These are phyloP conservation scores for Cryptocheilus praepositus DNA, from an alignment of 2,888 invertebrate genomes.

Conservation along the genomic window DNA sequence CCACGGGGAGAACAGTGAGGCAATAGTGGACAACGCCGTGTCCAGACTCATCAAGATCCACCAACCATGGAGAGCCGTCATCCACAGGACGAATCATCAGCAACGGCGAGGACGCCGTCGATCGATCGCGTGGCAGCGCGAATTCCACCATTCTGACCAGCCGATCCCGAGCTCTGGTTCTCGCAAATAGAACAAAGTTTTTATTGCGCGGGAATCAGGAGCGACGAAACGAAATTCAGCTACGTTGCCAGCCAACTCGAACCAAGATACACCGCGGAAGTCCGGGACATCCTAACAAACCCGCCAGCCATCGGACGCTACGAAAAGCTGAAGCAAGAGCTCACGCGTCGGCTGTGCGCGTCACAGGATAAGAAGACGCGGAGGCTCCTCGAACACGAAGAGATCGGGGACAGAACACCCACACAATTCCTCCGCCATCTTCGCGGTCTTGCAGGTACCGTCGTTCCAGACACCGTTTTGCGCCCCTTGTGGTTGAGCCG, in stretches of 20 bases:
- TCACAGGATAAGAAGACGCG: conserved; percentile 38
- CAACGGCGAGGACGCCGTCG: too few species aligned
- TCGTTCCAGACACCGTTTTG: conserved; percentile 39
- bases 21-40: not conserved
- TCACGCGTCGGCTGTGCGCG: conserved; percentile 44
- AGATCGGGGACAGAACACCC: conserved; percentile 45
- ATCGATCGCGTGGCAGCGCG: conserved; percentile 25
- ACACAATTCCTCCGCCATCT: conserved; percentile 56
- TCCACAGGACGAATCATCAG: not conserved
- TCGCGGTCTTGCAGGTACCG: conserved; percentile 33
- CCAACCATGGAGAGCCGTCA: not conserved
- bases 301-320: conserved; percentile 45
- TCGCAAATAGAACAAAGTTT: conserved; percentile 58
- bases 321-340: too few species aligned
- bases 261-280: conserved; percentile 41
- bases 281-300: conserved; percentile 50
- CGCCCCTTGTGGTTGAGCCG: too few species aligned
- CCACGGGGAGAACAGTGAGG: not conserved
- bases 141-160: conserved; percentile 52
- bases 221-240: conserved; percentile 49
- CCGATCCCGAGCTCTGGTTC: too few species aligned
- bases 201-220: conserved; percentile 36
- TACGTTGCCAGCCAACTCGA: conserved; percentile 46
- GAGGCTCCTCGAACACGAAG: conserved; percentile 38
- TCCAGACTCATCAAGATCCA: too few species aligned